Base-by-base conservation (phyloP, 2,888 invertebrate genomes). In the Rhagonycha lutea region DNA sequence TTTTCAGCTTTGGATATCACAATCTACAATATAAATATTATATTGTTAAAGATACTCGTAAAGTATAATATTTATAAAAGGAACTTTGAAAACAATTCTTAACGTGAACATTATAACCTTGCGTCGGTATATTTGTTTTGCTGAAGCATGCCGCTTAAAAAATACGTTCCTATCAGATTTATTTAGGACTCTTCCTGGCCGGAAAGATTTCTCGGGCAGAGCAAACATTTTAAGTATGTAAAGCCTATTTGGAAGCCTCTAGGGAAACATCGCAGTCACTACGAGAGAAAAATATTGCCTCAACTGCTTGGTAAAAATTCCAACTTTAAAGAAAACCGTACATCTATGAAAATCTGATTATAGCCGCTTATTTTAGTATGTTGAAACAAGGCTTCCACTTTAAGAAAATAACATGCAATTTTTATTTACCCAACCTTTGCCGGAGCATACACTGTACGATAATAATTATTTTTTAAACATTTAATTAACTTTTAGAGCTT, bases 161-260 rank as follows among this genome's bases (percentile, higher is more conserved):
- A 77, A 77, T 77, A 74, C 77, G 77, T 72, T 74, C 70, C 73
- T 72, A 74, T 77, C 74, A 77, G 77, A 76, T 77, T 77, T 77
- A 77, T 77, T 77, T 77, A 77, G 77, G 72, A 76, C 73, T 70
- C 68, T 71, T 71, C 73, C 72, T 76, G 71, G 74, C 68, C 71
- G 77, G 76, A 72, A 72, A 71, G 73, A 77, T 74, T 77, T 74
- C 77, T 77, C 71, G 71, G 77, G 77, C 77, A 77, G 67, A 74
- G 74, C 77, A 77, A 74, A 77, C 77, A 77, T 77, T 77, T 77
- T 77, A 76, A 76, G 76, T 76, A 76, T 76, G 76, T 76, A 76
- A 76, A 76, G 76, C 76, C 76, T 76, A 76, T 76, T 76, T 76
- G 76, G 76, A 70, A 67, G 70, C 70, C 76, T 73, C 76, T 62